Evolutionary conservation across 2,797 vertebrate species (phyloP), one percentile per base, ranked within the genome.

Genomic region (Yasuhikotakia modesta): DNA sequence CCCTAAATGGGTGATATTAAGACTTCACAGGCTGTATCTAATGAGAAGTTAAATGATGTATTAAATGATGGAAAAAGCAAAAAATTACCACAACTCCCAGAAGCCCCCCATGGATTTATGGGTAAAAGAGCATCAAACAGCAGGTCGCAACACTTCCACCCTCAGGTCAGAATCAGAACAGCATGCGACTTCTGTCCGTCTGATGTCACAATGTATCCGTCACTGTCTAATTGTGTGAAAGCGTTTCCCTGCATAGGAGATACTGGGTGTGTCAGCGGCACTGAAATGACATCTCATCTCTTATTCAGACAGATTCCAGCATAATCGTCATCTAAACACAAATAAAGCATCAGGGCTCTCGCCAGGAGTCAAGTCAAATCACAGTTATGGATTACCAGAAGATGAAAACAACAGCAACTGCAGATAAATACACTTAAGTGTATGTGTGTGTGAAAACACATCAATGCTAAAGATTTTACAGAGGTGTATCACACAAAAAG

Each of bases 121-220:
- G 17, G 73, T 57, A 75, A 75, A 57, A 67, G 73, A 66, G 63
- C 73, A 75, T 75, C 73, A 67, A 75, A 66, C 63, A 67, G 73
- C 32, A 67, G 35, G 61, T 52, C 43, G 53, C n/a, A 57, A 57
- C 60, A 48, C 70, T 16, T 66, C n/a, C 43, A 58, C 19, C 70
- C 61, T 73, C 27, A 35, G 39, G 50, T 67, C 39, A 79, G 6
- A 58, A 21, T 27, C 16, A 73, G 22, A 79, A 57, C 52, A 58
- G 43, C 24, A 63, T 61, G 16, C 65, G 76, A 39, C 19, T 46
- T 10, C 45, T 22, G 35, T 35, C 78, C 30, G 35, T 74, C 64
- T 69, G 55, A 19, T 67, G 69, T 65, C 67, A 65, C 14, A 52
- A 58, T 35, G 19, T 10, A 27, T 72, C 61, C 46, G 60, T 55